Evolutionary conservation across 2,888 invertebrate species (phyloP).

Genomic region (Priocnemis perturbator): DNA sequence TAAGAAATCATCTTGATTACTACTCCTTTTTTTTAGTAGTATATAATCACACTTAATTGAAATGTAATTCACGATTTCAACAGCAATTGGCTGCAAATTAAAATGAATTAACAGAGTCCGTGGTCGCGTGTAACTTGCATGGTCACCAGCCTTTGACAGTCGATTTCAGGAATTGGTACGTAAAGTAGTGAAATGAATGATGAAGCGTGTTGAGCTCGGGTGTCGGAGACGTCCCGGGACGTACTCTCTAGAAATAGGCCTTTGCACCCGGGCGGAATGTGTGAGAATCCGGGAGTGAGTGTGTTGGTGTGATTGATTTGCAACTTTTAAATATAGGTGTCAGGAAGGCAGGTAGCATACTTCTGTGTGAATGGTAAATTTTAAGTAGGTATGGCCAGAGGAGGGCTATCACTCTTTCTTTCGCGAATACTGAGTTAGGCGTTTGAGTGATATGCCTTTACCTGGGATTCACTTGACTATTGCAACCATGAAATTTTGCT

Average conservation of each 20-base stretch:
- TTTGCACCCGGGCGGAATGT: constrained; percentile 20
- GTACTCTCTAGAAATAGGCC: constrained; percentile 13
- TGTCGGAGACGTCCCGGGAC: constrained; percentile 20
- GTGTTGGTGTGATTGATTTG: constrained; percentile 9
- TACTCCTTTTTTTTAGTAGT: no score
- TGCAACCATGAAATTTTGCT: no score
- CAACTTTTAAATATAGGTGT: background rate
- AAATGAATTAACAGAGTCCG: no score
- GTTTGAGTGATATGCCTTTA: no score
- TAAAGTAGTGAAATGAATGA: background rate
- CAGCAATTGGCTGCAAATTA: no score
- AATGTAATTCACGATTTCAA: no score
- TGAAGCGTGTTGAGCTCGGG: background rate
- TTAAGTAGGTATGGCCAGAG: constrained; percentile 15
- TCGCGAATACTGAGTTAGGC: no score
- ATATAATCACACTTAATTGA: no score
- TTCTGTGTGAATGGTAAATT: constrained; percentile 9
- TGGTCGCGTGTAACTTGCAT: background rate
- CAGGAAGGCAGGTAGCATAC: constrained; percentile 18
- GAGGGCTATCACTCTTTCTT: no score
- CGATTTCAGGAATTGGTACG: constrained; percentile 19
- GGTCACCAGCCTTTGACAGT: constrained; percentile 5
- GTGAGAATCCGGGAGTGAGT: constrained; percentile 16
- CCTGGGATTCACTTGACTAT: no score
- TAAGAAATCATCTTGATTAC: no score